Evolutionary conservation across 2,888 invertebrate species (phyloP), one percentile per base, ranked within the genome.

Genomic region (Camponotus fellah): DNA sequence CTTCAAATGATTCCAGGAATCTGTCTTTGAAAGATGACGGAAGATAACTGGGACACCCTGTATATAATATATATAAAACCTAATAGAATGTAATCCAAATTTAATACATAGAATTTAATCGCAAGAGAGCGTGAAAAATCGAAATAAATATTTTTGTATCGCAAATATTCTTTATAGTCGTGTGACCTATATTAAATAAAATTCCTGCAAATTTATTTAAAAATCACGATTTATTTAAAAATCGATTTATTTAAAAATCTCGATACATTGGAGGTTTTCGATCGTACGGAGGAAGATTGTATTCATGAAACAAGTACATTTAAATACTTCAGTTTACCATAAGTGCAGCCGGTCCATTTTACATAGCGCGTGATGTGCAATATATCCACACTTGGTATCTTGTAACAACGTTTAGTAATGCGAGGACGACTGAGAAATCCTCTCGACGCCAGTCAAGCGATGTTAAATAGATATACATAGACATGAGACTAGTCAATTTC

Each of bases 391-490:
- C 79, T 72, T 62, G 46, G 72, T 80, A 80, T 72, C 72, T 49
- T 37, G 60, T 80, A 72, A 66, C 60, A 68, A 40, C 72, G 14
- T 82, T 82, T 82, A 82, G 76, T 76, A 82, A 76, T 58, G 66
- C 68, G 82, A 82, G 82, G 60, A 82, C 68, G 26, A 68, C 60
- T 56, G 75, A 53, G 66, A 68, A 66, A 74, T 72, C 34, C 65
- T 76, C 75, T 58, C 26, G 37, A 58, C 76, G 40, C 32, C 60
- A 68, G 76, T 76, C 76, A 62, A 82, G 76, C 46, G 66, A 82
- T 46, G 43, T 76, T 82, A 76, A 75, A 74, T 66, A 43, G 64
- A n/a, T 58, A 64, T 64, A 60, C 56, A 82, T 53, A 49, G 65
- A 58, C 43, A 43, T 32, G n/a, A 58, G 65, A 21, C 32, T 43